Conservation (phyloP, 2,797 vertebrate species). For the Pachyuromys duprasi region DNA sequence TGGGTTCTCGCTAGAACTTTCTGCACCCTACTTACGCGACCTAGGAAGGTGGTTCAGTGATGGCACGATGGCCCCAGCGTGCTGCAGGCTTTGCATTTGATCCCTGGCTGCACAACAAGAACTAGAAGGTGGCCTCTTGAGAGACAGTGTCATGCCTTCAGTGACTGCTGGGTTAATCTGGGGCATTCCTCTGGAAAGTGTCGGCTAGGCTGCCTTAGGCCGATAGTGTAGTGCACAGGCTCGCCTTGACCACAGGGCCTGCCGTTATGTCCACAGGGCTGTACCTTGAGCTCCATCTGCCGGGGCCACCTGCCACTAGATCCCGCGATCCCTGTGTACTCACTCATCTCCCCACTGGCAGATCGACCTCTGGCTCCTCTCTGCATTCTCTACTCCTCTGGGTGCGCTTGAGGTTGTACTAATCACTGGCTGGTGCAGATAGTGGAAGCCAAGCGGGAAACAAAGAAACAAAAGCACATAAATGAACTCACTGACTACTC, state of each 20-base stretch:
- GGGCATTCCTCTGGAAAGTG: fast-evolving
- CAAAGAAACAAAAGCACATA: neutral
- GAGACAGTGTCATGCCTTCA: fast-evolving
- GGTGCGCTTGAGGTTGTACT: fast-evolving
- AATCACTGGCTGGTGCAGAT: fast-evolving
- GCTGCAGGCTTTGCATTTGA: no score
- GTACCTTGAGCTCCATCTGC: neutral
- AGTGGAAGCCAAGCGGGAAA: neutral
- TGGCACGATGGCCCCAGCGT: neutral
- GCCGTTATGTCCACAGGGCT: fast-evolving
- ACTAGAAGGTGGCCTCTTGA: neutral
- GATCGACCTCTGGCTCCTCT: fast-evolving
- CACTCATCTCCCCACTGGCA: fast-evolving
- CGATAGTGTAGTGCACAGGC: fast-evolving
- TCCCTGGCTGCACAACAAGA: no score
- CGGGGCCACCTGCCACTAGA: neutral
- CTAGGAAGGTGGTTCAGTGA: neutral
- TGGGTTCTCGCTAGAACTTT: fast-evolving
- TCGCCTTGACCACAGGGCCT: neutral
- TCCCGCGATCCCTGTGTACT: fast-evolving
- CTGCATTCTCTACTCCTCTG: neutral
- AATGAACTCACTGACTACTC: fast-evolving
- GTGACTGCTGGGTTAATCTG: fast-evolving
- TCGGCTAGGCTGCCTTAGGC: neutral
- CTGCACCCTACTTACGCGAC: fast-evolving